Evolutionary conservation across 2,797 vertebrate species (phyloP).

Genomic region (Phrynocephalus forsythii): DNA sequence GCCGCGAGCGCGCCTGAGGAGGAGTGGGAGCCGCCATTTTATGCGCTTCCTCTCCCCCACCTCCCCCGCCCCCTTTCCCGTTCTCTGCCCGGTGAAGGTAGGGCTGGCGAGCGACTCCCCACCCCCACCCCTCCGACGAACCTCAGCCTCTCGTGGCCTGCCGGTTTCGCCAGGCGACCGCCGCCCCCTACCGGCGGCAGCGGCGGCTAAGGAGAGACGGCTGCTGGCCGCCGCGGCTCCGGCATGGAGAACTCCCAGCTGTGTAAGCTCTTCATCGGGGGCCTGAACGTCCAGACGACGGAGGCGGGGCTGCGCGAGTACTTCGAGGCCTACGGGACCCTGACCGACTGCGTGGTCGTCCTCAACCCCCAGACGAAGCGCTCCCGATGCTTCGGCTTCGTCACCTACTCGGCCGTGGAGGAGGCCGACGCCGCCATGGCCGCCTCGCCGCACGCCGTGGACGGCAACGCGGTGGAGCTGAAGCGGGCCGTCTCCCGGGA

Average conservation of each 20-base stretch:
- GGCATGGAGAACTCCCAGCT: slow-evolving; percentile 91
- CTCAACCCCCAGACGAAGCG: slow-evolving; percentile 96
- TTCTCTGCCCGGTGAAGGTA: slow-evolving; percentile 38
- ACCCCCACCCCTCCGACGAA: not conserved
- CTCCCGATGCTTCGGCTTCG: slow-evolving; percentile 97
- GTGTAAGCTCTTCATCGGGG: slow-evolving; percentile 97
- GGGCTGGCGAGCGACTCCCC: not conserved
- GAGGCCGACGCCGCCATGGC: slow-evolving; percentile 96
- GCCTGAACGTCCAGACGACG: slow-evolving; percentile 96
- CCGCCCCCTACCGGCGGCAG: slow-evolving; percentile 59
- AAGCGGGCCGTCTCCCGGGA: slow-evolving; percentile 97
- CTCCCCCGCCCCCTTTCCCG: slow-evolving; percentile 53
- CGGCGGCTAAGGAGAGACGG: slow-evolving; percentile 60
- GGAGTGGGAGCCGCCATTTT: slow-evolving; percentile 69
- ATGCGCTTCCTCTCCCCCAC: slow-evolving; percentile 62
- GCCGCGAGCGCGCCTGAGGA: slow-evolving; percentile 56
- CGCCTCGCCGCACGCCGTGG: slow-evolving; percentile 94
- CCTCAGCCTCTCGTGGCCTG: not conserved
- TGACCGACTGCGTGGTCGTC: slow-evolving; percentile 97
- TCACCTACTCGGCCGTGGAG: slow-evolving; percentile 93
- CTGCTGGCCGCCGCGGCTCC: slow-evolving; percentile 68
- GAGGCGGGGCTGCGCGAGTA: slow-evolving; percentile 93
- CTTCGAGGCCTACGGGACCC: slow-evolving; percentile 92
- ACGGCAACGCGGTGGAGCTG: slow-evolving; percentile 94
- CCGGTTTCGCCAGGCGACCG: not conserved